Evolutionary conservation across 2,113 vertebrate genomes (phyloP), one percentile per base, ranked within the genome.

Genomic region (Platichthys stellatus): DNA sequence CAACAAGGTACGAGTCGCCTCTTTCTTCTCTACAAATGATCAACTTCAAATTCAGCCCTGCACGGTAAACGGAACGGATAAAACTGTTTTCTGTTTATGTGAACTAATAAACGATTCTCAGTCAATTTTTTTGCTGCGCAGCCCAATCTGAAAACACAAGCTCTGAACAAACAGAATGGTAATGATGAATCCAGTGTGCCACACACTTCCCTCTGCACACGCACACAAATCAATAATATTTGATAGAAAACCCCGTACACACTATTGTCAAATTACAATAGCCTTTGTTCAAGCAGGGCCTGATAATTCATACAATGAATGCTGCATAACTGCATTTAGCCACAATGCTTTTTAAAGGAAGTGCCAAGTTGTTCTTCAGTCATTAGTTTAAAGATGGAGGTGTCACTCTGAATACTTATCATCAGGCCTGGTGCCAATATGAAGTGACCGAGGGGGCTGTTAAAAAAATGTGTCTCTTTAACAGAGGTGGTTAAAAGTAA

Each of bases 161-260:
- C 10, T 74, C 69, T 65, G 21, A 53, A 65, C 65, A 59, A 74
- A 67, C 51, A 71, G 8, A 63, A 28, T 3, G 4, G 7, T n/a
- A 61, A 54, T 17, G 51, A 75, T 70, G 82, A 35, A 68, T 67
- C 57, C 47, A 61, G 75, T 51, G 28, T 63, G 64, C 76, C 70
- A 43, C 53, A 23, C 9, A 68, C 26, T 3, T 43, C 12, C 40
- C 40, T 43, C 12, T 43, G 54, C 54, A 7, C 31, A 63, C 2
- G 71, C 49, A 38, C 26, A 43, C 21, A 26, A 58, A 45, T 11
- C 35, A 38, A 17, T 47, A 47, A 17, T 20, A 51, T 13, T 38
- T 38, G 35, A 10, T 10, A 38, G 35, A 38, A 38, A 38, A 38
- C 35, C 5, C 31, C 31, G 6, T 7, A 31, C 31, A 31, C 31